These are phyloP conservation scores for Acleris laterana DNA, from an alignment of 2,888 invertebrate genomes.

Conservation along the genomic window DNA sequence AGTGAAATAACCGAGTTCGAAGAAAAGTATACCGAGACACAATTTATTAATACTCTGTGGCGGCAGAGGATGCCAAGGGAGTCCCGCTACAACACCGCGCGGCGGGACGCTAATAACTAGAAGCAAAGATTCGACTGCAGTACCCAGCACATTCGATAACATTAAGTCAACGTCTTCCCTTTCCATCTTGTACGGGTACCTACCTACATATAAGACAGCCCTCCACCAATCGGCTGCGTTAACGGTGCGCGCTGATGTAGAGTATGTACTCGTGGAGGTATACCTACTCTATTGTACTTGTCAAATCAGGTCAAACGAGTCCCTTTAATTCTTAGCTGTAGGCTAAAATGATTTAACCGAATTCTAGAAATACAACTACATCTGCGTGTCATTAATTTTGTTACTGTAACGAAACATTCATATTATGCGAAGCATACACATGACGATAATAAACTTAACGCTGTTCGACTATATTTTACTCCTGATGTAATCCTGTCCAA, in stretches of 20 bases:
- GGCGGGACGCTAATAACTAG: slow-evolving; percentile 26
- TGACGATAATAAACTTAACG: not conserved
- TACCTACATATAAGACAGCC: not conserved
- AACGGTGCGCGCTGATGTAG: not conserved
- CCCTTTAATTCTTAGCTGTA: slow-evolving; percentile 1
- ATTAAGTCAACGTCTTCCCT: not conserved
- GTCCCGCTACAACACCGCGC: slow-evolving; percentile 42
- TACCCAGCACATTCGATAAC: slow-evolving; percentile 1
- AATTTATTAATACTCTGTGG: slow-evolving; percentile 50
- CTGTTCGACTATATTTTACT: slow-evolving; percentile 9
- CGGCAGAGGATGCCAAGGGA: slow-evolving; percentile 48
- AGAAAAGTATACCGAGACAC: slow-evolving; percentile 47
- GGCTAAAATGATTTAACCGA: not conserved
- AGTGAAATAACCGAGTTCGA: slow-evolving; percentile 63
- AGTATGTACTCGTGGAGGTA: not conserved
- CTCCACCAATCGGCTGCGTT: not conserved
- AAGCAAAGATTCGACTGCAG: not conserved
- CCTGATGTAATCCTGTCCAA: slow-evolving; percentile 5
- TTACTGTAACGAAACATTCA: not conserved
- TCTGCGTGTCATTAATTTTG: slow-evolving; percentile 5
- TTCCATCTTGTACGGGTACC: not conserved
- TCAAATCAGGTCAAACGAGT: not conserved
- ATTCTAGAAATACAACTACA: slow-evolving; percentile 1
- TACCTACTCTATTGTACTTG: not conserved
- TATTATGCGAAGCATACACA: slow-evolving; percentile 6